A percentile compares a stretch with the other conserved stretches of the same genome.
phyloP scores from a whole-genome alignment of 2,113 vertebrate species.

The Hydropotes inermis region DNA sequence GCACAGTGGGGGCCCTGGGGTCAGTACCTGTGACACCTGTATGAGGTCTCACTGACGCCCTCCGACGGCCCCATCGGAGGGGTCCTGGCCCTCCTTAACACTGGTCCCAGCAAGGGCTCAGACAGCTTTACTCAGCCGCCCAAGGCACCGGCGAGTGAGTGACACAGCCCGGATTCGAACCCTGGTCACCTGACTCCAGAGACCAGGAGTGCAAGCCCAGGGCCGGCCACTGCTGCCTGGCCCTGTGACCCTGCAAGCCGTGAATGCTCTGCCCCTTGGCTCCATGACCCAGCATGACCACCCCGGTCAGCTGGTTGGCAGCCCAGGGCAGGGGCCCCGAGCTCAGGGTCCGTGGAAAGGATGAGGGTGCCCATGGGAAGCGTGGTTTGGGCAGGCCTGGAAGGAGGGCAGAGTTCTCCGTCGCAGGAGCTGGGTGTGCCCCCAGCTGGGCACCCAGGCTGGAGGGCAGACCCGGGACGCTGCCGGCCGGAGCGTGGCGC shows the following conservation, averaged over 20 bases:
- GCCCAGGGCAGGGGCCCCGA: not conserved
- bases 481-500: not conserved
- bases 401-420: not conserved
- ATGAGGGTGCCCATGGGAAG: not conserved
- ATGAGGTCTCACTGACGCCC: not conserved
- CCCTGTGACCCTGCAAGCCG: not conserved
- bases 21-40: not conserved
- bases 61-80: not conserved
- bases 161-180: not conserved
- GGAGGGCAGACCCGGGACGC: not conserved
- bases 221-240: not conserved
- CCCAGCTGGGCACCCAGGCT: not conserved
- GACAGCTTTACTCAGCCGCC: not conserved
- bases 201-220: not conserved
- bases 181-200: not conserved
- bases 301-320: not conserved
- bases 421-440: not conserved
- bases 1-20: not conserved
- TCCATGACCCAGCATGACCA: fast-evolving
- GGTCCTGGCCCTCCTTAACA: not conserved
- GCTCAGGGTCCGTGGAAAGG: not conserved
- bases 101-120: not conserved
- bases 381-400: not conserved
- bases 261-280: not conserved
- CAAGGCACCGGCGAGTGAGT: not conserved